phyloP scores from a whole-genome alignment of 2,113 vertebrate genomes.

The Larimichthys crocea region DNA sequence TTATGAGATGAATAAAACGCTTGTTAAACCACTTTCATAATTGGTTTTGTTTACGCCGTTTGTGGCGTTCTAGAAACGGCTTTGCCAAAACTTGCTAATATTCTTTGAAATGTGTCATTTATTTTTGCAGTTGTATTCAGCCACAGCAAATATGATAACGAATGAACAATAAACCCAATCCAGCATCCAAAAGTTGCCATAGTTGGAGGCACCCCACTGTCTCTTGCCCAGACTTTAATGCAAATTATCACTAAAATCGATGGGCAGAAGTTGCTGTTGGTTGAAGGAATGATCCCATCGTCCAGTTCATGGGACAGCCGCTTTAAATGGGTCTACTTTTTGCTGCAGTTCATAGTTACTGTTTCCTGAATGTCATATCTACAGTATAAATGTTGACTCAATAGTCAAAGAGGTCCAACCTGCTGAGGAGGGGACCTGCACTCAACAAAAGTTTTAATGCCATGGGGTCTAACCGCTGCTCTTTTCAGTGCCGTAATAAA shows the following conservation, averaged over 20 bases:
- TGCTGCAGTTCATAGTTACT: not conserved
- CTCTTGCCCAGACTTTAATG: not conserved
- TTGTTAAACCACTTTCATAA: not conserved
- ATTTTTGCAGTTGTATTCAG: not conserved
- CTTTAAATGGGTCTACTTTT: not conserved
- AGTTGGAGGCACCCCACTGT: not conserved
- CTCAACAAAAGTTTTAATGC: constrained; percentile 15
- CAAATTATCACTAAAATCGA: too few relatives aligned
- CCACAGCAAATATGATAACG: not conserved
- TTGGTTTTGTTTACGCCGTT: too few relatives aligned
- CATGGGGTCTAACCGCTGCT: not conserved
- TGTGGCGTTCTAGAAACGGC: not conserved
- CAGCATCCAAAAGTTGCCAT: not conserved
- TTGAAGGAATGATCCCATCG: too few relatives aligned
- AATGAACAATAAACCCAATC: not conserved
- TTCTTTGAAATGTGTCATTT: not conserved
- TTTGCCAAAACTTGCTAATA: not conserved
- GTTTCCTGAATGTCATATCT: not conserved
- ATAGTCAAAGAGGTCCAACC: not conserved
- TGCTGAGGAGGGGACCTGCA: constrained; percentile 3
- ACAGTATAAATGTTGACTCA: not conserved
- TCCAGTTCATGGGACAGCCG: too few relatives aligned
- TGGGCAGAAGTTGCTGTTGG: too few relatives aligned
- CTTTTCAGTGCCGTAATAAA: constrained; percentile 14
- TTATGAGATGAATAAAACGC: not conserved